Evolutionary conservation across 2,113 vertebrate species (phyloP).

Genomic region (Hiodon tergisus): DNA sequence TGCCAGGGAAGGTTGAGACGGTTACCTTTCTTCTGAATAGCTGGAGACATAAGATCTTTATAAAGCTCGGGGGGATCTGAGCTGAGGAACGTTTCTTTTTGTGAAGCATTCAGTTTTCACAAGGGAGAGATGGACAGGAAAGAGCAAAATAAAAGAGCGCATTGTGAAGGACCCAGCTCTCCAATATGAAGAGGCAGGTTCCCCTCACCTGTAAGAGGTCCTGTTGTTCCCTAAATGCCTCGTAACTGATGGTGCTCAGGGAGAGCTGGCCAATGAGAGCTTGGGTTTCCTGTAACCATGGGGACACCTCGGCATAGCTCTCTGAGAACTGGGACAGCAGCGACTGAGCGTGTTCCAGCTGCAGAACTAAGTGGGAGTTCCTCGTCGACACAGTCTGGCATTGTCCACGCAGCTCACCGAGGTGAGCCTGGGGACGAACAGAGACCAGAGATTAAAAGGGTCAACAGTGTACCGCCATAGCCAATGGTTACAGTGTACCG

Average conservation of each 20-base stretch:
- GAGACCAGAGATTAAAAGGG: neutral
- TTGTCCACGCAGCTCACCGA: constrained; percentile 59
- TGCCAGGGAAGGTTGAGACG: neutral
- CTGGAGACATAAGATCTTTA: neutral
- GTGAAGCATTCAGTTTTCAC: neutral
- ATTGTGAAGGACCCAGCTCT: constrained; percentile 15
- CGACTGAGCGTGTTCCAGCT: constrained; percentile 73
- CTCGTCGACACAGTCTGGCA: constrained; percentile 59
- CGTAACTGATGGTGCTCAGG: constrained; percentile 57
- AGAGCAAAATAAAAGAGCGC: constrained; percentile 13
- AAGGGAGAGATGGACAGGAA: neutral
- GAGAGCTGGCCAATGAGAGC: constrained; percentile 53
- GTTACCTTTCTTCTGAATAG: neutral
- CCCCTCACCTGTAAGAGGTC: constrained; percentile 75
- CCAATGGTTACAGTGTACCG: neutral
- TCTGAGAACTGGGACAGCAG: constrained; percentile 73
- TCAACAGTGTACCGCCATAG: neutral
- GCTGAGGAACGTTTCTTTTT: neutral
- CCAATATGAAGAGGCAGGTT: constrained; percentile 18
- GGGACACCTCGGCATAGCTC: constrained; percentile 66
- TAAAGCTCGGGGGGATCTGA: neutral
- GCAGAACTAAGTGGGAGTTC: constrained; percentile 60
- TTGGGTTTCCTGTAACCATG: constrained; percentile 76
- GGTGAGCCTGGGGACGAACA: constrained; percentile 44
- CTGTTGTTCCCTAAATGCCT: constrained; percentile 77